Evolutionary conservation across 2,113 vertebrate genomes (phyloP).

Genomic region (Propithecus coquereli): DNA sequence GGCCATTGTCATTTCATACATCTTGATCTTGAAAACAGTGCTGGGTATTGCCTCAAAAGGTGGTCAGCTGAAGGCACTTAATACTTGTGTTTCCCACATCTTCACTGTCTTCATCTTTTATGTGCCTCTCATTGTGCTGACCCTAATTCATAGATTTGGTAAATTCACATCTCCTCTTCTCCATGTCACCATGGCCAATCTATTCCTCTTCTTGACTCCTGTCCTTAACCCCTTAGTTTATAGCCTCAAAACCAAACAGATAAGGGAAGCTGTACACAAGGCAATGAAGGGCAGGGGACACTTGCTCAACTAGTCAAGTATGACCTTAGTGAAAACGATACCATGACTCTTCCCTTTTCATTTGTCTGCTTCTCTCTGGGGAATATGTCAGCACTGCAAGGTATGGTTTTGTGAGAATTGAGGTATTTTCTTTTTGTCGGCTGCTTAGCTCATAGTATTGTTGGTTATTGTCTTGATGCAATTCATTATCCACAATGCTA

Average conservation of each 20-base stretch:
- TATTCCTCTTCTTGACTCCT: slow-evolving; percentile 64
- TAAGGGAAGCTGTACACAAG: background rate
- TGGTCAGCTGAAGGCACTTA: slow-evolving; percentile 42
- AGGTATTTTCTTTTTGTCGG: background rate
- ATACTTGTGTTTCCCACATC: slow-evolving; percentile 62
- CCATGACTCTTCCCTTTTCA: background rate
- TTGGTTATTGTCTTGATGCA: background rate
- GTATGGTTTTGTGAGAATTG: background rate
- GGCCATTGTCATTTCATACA: slow-evolving; percentile 39
- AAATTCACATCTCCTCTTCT: slow-evolving; percentile 29
- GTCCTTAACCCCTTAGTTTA: slow-evolving; percentile 63
- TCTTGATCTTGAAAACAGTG: slow-evolving; percentile 51
- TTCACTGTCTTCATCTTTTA: slow-evolving; percentile 60
- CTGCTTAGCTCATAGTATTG: background rate
- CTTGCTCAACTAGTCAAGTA: background rate
- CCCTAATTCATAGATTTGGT: slow-evolving; percentile 60
- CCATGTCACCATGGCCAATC: slow-evolving; percentile 51
- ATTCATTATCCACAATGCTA: background rate
- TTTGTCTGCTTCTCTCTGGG: background rate
- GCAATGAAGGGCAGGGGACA: background rate
- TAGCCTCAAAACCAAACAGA: slow-evolving; percentile 54
- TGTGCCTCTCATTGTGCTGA: slow-evolving; percentile 42
- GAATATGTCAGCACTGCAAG: background rate
- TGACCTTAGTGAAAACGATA: background rate
- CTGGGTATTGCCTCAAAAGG: slow-evolving; percentile 38